A percentile compares a stretch with the other conserved stretches of the same genome.
phyloP scores from a whole-genome alignment of 2,797 vertebrate species.

The Hypotaenidia okinawae region DNA sequence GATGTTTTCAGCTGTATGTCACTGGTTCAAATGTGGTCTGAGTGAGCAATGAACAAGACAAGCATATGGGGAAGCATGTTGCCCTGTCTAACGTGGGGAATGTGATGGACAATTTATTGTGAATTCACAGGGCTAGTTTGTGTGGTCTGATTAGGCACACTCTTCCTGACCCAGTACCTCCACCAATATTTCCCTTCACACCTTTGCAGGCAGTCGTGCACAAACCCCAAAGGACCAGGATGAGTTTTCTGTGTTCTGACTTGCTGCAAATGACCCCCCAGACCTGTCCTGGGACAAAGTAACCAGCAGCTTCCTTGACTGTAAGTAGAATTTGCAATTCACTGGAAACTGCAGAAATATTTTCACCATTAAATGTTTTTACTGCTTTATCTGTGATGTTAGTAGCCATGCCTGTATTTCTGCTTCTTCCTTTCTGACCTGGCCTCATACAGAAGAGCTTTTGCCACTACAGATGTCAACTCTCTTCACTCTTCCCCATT shows the following conservation, averaged over 20 bases:
- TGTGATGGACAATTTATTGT: not conserved
- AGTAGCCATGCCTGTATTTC: not conserved
- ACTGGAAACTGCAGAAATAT: not conserved
- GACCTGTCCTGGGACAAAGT: not conserved
- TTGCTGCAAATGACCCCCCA: not conserved
- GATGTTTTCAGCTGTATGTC: not conserved
- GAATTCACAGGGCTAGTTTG: not conserved
- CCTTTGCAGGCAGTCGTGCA: not conserved
- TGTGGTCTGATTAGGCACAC: not conserved
- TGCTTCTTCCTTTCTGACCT: not conserved
- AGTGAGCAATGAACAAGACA: not conserved
- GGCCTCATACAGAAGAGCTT: not conserved
- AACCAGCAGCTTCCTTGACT: not conserved
- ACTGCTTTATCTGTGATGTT: not conserved
- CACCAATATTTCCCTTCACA: not conserved
- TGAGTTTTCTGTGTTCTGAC: not conserved
- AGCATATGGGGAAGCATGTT: rapidly evolving
- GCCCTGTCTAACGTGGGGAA: not conserved
- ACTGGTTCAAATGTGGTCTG: not conserved
- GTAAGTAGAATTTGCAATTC: not conserved
- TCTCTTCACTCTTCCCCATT: not conserved
- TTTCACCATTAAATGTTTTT: not conserved
- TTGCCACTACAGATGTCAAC: not conserved
- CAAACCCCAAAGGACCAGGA: not conserved
- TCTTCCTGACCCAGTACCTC: not conserved